phyloP scores from a whole-genome alignment of 2,113 vertebrate species.

The Delphinapterus leucas region DNA sequence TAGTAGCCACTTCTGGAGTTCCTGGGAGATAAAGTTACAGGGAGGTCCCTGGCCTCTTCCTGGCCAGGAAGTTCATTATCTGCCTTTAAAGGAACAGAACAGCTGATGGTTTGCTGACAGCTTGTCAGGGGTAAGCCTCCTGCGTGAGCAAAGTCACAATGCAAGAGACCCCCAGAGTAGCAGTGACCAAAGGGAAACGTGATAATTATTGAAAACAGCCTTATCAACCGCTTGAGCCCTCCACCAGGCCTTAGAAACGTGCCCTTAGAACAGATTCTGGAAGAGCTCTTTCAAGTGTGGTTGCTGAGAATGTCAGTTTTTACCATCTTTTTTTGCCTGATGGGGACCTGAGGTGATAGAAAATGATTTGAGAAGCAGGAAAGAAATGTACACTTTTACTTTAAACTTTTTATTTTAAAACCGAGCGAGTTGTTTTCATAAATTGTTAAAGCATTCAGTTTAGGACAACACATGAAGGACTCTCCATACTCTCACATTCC shows the following conservation, averaged over 20 bases:
- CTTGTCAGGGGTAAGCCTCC: background rate
- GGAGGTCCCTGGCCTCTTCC: background rate
- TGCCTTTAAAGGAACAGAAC: conserved; percentile 43
- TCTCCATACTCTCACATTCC: background rate
- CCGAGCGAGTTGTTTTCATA: background rate
- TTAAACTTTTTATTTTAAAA: background rate
- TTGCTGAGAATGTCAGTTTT: background rate
- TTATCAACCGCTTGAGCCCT: conserved; percentile 34
- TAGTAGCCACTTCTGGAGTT: background rate
- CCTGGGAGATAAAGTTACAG: conserved; percentile 6
- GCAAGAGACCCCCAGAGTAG: conserved; percentile 6
- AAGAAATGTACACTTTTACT: background rate
- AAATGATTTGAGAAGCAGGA: background rate
- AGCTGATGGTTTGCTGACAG: conserved; percentile 22
- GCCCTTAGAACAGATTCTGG: background rate
- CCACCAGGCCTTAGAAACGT: background rate
- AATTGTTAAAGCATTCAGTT: background rate
- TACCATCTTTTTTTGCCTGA: background rate
- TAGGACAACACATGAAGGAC: background rate
- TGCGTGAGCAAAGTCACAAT: background rate
- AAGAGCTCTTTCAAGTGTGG: background rate
- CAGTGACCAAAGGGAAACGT: conserved; percentile 26
- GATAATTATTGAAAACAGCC: background rate
- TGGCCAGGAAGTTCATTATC: background rate
- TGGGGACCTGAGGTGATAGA: background rate